Conservation (phyloP, 2,797 vertebrate species). For the Halcyon badia region DNA sequence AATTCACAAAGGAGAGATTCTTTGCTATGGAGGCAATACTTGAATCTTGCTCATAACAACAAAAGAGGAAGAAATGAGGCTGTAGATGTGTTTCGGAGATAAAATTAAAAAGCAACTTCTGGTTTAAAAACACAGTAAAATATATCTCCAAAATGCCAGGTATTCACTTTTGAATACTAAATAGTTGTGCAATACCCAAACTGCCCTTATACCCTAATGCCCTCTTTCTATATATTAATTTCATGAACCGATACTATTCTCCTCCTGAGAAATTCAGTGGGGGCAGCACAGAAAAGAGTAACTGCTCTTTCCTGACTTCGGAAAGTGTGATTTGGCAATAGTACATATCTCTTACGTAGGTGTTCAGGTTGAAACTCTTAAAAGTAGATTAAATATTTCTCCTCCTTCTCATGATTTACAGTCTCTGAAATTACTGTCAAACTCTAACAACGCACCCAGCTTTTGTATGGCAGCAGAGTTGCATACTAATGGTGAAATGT, state of each 20-base stretch:
- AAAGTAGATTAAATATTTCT: neutral
- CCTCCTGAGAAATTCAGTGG: neutral
- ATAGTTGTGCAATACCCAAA: neutral
- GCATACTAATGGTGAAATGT: neutral
- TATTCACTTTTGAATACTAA: neutral
- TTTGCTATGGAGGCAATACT: neutral
- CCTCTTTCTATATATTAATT: neutral
- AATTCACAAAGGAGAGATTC: neutral
- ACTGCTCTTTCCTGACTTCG: neutral
- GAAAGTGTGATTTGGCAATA: neutral
- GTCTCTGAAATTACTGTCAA: neutral
- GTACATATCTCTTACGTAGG: neutral
- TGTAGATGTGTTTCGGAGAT: neutral
- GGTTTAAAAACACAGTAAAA: neutral
- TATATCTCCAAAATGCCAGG: neutral
- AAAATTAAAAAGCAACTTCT: neutral
- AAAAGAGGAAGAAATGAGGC: neutral
- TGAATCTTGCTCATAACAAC: neutral
- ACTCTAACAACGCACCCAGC: neutral
- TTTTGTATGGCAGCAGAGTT: neutral
- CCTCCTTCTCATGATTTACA: neutral
- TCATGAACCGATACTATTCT: neutral
- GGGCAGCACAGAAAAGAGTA: neutral
- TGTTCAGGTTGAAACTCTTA: neutral
- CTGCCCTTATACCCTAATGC: neutral